Conservation (phyloP, 2,113 vertebrate genomes). For the Girardinichthys multiradiatus region DNA sequence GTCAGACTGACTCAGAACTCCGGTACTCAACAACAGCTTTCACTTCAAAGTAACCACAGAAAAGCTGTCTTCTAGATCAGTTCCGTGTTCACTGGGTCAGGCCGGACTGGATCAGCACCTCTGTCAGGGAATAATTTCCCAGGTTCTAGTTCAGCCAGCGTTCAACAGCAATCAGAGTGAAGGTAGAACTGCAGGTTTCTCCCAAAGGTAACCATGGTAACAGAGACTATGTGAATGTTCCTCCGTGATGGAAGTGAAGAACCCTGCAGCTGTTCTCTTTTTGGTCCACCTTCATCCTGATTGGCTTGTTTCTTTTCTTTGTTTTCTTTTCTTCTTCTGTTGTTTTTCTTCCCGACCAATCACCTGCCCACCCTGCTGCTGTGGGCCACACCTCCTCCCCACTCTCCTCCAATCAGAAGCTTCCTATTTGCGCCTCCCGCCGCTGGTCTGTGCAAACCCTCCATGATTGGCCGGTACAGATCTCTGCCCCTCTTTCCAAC, state of each 20-base stretch:
- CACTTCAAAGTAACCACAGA: too few relatives aligned
- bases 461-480: conserved; percentile 95
- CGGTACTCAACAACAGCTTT: too few relatives aligned
- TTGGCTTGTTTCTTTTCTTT: conserved; percentile 15
- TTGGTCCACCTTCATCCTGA: conserved; percentile 22
- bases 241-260: conserved; percentile 1
- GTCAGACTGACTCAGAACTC: too few relatives aligned
- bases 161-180: not conserved
- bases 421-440: conserved; percentile 90
- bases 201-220: not conserved
- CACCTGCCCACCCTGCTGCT: conserved; percentile 53
- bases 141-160: not conserved
- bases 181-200: not conserved
- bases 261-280: not conserved
- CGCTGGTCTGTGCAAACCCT: conserved; percentile 99
- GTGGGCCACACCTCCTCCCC: conserved; percentile 82
- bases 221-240: not conserved
- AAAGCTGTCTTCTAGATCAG: too few relatives aligned
- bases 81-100: too few relatives aligned
- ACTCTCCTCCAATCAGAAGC: conserved; percentile 87
- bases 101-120: too few relatives aligned
- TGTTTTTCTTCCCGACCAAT: conserved; percentile 39
- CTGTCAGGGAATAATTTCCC: too few relatives aligned
- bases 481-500: not conserved
- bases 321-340: conserved; percentile 8